Evolutionary conservation across 2,797 vertebrate genomes (phyloP), one percentile per base, ranked within the genome.

Genomic region (Lophius americanus): DNA sequence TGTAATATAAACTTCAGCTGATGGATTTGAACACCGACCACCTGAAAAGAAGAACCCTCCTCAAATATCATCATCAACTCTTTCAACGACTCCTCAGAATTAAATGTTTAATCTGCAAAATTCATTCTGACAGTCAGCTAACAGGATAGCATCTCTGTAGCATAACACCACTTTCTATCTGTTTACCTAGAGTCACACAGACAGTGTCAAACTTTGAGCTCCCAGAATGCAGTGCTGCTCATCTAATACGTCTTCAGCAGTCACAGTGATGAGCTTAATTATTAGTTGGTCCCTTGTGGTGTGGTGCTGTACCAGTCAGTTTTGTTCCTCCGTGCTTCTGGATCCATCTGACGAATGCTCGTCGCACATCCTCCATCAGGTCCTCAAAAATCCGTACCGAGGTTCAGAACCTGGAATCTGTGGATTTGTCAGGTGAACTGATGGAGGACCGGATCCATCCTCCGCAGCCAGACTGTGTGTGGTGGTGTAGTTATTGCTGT

Each of bases 221-320:
- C 56, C 65, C 13, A 47, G 50, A 58, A 68, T 84, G 73, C 71
- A 82, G 83, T 44, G 43, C 51, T 38, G 42, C 41, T 81, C 68
- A 68, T 81, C 72, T 52, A 35, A 46, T 55, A 41, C 47, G 54
- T 36, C n/a, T 52, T 68, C 23, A 62, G 54, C 52, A 23, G 32
- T 59, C 63, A 14, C 65, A 44, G 4, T 78, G 44, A 70, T 63
- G 32, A 73, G 51, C 51, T 32, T 69, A 47, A 51, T 64, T 70
- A 67, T 39, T 78, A 76, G 53, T 47, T 61, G 35, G 41, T 53
- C 67, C 74, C 73, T 73, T 60, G 82, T 85, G 79, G 57, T 88
- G 77, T 91, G 69, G 64, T 85, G 71, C 57, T 85, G 80, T 84
- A 76, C 71, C 43, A 61, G 51, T 65, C 39, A 36, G 48, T 84